Evolutionary conservation across 2,113 vertebrate genomes (phyloP).

Genomic region (Blennius ocellaris): DNA sequence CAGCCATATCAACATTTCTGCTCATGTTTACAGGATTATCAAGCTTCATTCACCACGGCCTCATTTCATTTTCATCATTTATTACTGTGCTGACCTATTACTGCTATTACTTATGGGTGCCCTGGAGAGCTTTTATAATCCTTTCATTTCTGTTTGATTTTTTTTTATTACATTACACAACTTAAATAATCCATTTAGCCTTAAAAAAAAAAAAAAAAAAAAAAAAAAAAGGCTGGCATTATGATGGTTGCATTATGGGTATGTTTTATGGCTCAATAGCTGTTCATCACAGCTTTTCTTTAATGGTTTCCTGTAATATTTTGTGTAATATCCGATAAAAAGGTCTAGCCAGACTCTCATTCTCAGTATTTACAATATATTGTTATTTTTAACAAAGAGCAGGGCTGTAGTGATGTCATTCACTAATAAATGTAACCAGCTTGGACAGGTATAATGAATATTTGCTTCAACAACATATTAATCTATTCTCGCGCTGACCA

Average conservation of each 20-base stretch:
- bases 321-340: background rate
- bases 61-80: slow-evolving; percentile 4
- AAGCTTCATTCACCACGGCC: background rate
- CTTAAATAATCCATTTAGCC: background rate
- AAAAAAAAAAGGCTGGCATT: background rate
- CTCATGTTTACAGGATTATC: background rate
- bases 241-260: background rate
- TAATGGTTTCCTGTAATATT: background rate
- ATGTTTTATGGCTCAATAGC: background rate
- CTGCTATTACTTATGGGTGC: background rate
- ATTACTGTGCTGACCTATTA: background rate
- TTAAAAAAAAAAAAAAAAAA: no score
- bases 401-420: background rate
- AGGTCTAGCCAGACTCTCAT: background rate
- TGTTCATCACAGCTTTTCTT: background rate
- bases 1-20: background rate
- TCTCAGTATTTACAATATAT: background rate
- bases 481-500: no score
- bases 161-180: background rate
- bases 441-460: background rate
- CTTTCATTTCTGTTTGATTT: background rate
- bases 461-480: no score
- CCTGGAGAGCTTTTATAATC: background rate
- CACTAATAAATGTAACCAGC: background rate
- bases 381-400: background rate